Percentiles rank a stretch among this genome's conserved stretches.
These are phyloP conservation scores for Garra rufa DNA, from an alignment of 2,113 vertebrate genomes.

Conservation along the genomic window DNA sequence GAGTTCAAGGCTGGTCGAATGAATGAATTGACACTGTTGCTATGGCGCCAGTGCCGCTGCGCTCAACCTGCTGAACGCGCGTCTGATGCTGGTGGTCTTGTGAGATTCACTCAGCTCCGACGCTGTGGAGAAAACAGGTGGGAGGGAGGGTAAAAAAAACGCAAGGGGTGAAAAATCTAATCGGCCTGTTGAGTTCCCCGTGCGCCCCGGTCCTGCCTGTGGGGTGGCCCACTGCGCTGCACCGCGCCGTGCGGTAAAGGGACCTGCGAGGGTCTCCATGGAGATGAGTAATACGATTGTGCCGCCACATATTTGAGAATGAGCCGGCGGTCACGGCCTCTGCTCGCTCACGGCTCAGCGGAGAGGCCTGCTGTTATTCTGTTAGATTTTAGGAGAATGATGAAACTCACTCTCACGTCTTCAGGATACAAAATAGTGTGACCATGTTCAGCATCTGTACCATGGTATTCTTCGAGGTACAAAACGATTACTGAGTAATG, in stretches of 20 bases:
- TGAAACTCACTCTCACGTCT: not conserved
- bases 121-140: not conserved
- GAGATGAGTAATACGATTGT: conserved; percentile 31
- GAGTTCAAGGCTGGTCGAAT: conserved; percentile 16
- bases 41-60: not conserved
- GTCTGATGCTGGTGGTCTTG: not conserved
- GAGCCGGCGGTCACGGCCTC: not conserved
- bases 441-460: not conserved
- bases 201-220: not conserved
- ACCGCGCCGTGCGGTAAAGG: not conserved
- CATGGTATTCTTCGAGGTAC: not conserved
- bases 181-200: not conserved
- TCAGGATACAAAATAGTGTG: not conserved
- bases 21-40: conserved; percentile 31
- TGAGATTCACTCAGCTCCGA: not conserved
- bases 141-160: not conserved
- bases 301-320: conserved; percentile 27
- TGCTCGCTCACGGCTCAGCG: not conserved
- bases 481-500: not conserved
- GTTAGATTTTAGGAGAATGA: conserved; percentile 2
- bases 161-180: conserved; percentile 11
- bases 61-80: not conserved
- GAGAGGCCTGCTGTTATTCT: conserved; percentile 15
- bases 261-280: conserved; percentile 4
- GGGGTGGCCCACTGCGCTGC: not conserved